Base-by-base conservation (phyloP, 2,797 vertebrate genomes). In the Lacerta viridis region DNA sequence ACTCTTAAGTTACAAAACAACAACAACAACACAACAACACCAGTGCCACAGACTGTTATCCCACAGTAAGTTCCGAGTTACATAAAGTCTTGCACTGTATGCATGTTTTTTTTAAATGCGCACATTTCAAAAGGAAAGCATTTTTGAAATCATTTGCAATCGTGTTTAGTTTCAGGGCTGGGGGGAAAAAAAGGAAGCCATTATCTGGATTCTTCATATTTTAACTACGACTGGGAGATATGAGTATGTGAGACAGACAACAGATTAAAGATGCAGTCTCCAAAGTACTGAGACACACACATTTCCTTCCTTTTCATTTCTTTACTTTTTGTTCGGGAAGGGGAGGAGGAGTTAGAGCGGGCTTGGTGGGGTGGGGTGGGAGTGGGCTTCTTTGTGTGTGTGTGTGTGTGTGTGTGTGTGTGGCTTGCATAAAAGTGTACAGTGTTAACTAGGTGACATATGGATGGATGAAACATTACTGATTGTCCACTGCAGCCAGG, bases 381-480 rank as follows among this genome's bases (percentile, higher is more conserved):
- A 39, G 50, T 41, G 50, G 13, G 50, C 13, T 87, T 46, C 50
- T 39, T 41, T 75, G 27, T 64, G 10, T 46, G 18, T 20, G 20
- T 61, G 27, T 15, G 59, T 15, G 59, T 64, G 46, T n/a, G n/a
- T 15, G 59, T 64, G 46, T n/a, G n/a, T 95, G 95, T 95, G 95
- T 87, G 95, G 96, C 96, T 96, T 96, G 85, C 96, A 95, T 91
- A 92, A 90, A 96, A 95, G 97, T 96, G 96, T 96, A 94, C 96
- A 95, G 96, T 96, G 96, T 97, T 97, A 97, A 97, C 96, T 97
- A 97, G 97, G 97, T 97, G 97, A 97, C 97, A 97, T 97, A 95
- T 96, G 97, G 97, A 96, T 97, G 96, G 96, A 94, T 97, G 97
- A 97, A 97, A 96, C 96, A 96, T 96, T 96, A 95, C 96, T 96